phyloP scores from a whole-genome alignment of 2,888 invertebrate species.

The Callimorpha dominula region DNA sequence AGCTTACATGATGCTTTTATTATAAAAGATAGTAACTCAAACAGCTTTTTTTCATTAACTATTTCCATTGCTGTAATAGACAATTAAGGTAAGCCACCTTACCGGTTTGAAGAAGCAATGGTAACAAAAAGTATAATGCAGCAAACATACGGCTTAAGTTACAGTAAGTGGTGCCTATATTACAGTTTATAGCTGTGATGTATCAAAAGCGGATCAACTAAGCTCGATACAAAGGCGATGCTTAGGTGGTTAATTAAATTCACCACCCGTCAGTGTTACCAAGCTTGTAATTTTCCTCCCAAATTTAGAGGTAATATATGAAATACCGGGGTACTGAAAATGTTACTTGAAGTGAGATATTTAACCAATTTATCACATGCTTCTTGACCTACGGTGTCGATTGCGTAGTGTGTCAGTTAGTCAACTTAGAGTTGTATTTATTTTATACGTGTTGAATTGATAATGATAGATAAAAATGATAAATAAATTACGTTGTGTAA shows the following conservation, averaged over 20 bases:
- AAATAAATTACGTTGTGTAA: slow-evolving; percentile 13
- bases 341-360: background rate
- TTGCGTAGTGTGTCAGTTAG: background rate
- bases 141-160: no score
- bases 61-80: background rate
- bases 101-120: background rate
- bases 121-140: background rate
- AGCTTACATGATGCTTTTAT: background rate
- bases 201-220: no score
- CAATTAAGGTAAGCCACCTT: background rate
- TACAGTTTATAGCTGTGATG: no score
- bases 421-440: background rate
- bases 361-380: background rate
- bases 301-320: no score
- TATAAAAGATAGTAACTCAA: background rate
- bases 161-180: no score
- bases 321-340: background rate
- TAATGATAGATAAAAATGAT: slow-evolving; percentile 4
- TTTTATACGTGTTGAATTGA: background rate
- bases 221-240: no score
- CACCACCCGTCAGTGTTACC: no score
- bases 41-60: background rate
- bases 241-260: no score
- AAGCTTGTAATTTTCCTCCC: no score
- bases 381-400: background rate